These are phyloP conservation scores for Drosophila ercepeae DNA, from an alignment of 1,140 invertebrate species.

Conservation along the genomic window DNA sequence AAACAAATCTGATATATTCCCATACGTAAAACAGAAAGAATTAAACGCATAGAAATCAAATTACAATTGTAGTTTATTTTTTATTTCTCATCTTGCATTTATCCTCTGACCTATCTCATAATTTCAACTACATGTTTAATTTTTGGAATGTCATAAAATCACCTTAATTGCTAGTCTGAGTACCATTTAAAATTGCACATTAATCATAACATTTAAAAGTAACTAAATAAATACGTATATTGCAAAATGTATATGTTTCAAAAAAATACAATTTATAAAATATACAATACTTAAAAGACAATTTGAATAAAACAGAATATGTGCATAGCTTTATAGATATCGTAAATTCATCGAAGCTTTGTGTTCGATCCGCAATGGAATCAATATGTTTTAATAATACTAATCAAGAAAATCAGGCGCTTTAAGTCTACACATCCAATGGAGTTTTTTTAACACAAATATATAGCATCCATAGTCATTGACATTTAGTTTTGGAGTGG, in stretches of 20 bases:
- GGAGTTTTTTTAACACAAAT: conserved; percentile 73
- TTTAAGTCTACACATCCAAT: conserved; percentile 61
- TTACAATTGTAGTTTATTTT: conserved; percentile 49
- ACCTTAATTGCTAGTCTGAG: conserved; percentile 55
- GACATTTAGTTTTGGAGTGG: conserved; percentile 31
- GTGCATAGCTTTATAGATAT: conserved; percentile 52
- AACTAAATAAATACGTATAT: conserved; percentile 54
- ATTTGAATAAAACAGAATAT: conserved; percentile 38
- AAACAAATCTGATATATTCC: no score
- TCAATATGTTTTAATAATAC: conserved; percentile 51
- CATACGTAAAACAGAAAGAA: no score
- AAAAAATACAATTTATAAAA: conserved; percentile 42
- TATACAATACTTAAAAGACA: conserved; percentile 46
- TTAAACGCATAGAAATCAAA: not conserved
- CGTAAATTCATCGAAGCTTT: conserved; percentile 43
- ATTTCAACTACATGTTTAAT: conserved; percentile 63
- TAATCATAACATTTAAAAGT: conserved; percentile 39
- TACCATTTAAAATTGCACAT: conserved; percentile 44
- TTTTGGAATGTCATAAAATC: conserved; percentile 80
- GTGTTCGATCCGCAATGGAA: conserved; percentile 30
- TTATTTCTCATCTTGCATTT: conserved; percentile 30
- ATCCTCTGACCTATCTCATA: conserved; percentile 44
- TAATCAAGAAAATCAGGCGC: conserved; percentile 58
- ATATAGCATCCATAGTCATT: conserved; percentile 77
- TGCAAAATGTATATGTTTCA: conserved; percentile 31